A percentile compares a stretch with the other conserved stretches of the same genome.
Conservation (phyloP, 1,140 invertebrate genomes). For the Linepithema humile region DNA sequence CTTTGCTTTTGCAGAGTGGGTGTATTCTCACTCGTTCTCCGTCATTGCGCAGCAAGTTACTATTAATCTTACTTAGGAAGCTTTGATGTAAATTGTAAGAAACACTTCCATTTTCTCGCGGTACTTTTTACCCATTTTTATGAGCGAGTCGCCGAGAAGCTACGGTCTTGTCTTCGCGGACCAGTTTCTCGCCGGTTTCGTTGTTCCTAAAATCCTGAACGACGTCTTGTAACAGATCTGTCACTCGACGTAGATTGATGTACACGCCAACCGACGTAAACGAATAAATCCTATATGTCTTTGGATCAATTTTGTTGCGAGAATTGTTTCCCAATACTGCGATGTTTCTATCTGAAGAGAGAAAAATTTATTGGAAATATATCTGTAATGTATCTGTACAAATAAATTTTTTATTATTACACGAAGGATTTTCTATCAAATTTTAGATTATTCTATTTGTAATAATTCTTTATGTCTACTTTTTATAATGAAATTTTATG, state of each 20-base stretch:
- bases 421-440: not conserved
- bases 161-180: not conserved
- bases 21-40: slow-evolving; percentile 14
- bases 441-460: not conserved
- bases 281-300: slow-evolving; percentile 45
- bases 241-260: slow-evolving; percentile 47
- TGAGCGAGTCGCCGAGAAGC: not conserved
- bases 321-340: slow-evolving; percentile 45
- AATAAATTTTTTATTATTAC: not conserved
- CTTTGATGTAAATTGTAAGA: slow-evolving; percentile 69
- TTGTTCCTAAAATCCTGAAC: slow-evolving; percentile 27
- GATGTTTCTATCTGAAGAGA: not conserved
- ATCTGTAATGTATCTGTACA: not conserved
- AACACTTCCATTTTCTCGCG: slow-evolving; percentile 46
- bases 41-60: slow-evolving; percentile 24
- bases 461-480: not conserved
- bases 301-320: slow-evolving; percentile 13
- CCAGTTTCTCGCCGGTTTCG: slow-evolving; percentile 10
- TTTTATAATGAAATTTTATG: not conserved
- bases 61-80: slow-evolving; percentile 67
- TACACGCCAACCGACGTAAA: not conserved
- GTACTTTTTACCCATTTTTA: slow-evolving; percentile 50
- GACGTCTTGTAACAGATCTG: slow-evolving; percentile 21
- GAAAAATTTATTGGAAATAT: slow-evolving; percentile 10
- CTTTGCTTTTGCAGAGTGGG: not conserved